These are phyloP conservation scores for Lasioglossum vierecki DNA, from an alignment of 2,888 invertebrate species.

Conservation along the genomic window DNA sequence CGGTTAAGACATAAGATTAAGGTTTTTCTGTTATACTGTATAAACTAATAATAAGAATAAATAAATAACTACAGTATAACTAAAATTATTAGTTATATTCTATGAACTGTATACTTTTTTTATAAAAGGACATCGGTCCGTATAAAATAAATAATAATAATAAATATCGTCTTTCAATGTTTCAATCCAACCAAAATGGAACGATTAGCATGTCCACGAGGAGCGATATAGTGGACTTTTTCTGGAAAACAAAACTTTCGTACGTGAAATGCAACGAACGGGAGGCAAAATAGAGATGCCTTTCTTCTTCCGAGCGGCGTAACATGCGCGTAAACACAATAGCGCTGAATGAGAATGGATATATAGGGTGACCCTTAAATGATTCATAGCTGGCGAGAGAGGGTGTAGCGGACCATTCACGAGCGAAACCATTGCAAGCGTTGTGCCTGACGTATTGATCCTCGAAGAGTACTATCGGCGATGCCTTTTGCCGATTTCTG, in stretches of 20 bases:
- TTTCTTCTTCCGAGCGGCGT: constrained; percentile 35
- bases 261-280: background rate
- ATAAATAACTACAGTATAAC: no score
- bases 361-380: constrained; percentile 73
- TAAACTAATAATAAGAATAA: no score
- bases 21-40: no score
- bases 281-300: background rate
- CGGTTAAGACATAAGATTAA: no score
- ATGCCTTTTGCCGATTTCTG: constrained; percentile 29
- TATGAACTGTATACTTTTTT: no score
- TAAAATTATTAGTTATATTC: no score
- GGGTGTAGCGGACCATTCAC: constrained; percentile 70
- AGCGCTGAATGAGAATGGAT: constrained; percentile 50
- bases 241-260: background rate
- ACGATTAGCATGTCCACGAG: background rate
- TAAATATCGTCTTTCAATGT: background rate
- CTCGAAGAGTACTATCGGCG: constrained; percentile 44
- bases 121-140: no score
- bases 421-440: constrained; percentile 63
- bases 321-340: constrained; percentile 55
- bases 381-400: constrained; percentile 72
- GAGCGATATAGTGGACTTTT: background rate
- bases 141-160: no score
- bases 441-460: constrained; percentile 72
- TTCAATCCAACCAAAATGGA: background rate